Conservation (phyloP, 2,797 vertebrate genomes). For the Megaceryle alcyon region DNA sequence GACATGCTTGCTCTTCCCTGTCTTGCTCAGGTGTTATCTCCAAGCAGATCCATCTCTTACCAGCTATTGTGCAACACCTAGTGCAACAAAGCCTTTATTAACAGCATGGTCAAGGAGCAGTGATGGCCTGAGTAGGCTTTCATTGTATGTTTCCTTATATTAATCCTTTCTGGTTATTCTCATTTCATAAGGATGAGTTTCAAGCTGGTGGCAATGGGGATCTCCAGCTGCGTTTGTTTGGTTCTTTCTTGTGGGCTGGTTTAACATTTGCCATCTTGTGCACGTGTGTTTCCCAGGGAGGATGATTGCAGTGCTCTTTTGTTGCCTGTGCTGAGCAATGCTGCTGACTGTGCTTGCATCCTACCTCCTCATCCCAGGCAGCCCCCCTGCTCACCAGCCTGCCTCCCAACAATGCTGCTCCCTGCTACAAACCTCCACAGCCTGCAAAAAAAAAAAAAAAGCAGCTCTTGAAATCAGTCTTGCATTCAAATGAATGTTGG, state of each 20-base stretch:
- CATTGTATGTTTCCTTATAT: background rate
- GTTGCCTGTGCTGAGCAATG: background rate
- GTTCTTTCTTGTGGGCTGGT: background rate
- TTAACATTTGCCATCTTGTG: background rate
- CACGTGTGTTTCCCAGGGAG: background rate
- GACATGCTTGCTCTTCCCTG: background rate
- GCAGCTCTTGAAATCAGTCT: background rate
- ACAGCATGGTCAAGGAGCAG: background rate
- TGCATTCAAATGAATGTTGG: background rate
- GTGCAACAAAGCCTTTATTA: background rate
- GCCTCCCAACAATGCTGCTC: background rate
- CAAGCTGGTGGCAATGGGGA: accelerated
- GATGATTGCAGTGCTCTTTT: background rate
- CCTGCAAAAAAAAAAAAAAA: background rate
- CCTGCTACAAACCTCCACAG: background rate
- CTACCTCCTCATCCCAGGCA: background rate
- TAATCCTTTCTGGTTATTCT: background rate
- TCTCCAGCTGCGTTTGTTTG: background rate
- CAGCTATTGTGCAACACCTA: background rate
- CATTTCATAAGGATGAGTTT: background rate
- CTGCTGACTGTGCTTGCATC: background rate
- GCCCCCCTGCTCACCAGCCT: background rate
- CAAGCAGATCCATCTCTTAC: background rate
- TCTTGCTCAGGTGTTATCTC: background rate
- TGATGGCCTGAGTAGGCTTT: background rate